Base-by-base conservation (phyloP, 2,888 invertebrate species). In the Hypomecis atomaria region DNA sequence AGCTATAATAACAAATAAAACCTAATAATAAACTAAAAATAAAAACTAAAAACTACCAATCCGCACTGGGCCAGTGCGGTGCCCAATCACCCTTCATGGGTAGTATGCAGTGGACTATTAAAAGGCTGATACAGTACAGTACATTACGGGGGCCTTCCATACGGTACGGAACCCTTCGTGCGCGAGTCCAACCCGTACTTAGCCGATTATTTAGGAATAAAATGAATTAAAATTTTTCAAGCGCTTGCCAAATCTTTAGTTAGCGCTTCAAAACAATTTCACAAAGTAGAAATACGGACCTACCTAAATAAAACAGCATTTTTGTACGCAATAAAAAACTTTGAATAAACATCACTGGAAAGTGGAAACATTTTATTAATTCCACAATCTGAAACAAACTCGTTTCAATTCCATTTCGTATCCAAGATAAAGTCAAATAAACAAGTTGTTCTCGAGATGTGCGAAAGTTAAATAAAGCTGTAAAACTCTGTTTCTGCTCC, bases 381-480 rank as follows among this genome's bases (percentile, higher is more conserved):
- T 44, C 56, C 42, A 5, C 13, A 64, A 55, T 33, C 37, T 9
- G 36, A 52, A 58, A 66, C 53, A 62, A 57, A 61, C 47, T 66
- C 54, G 56, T 60, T 62, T 63, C 42, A 69, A 66, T 58, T 65
- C 62, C 7, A 0, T 59, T 47, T 23, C 23, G 40, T 49, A 44
- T 36, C 48, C 40, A 48, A 66, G 38, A 48, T 53, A 8, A 65
- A 71, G 61, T 62, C 61, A 62, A 69, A 70, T 59, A 67, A 54
- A 63, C 36, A 63, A 65, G 48, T 62, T 47, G 11, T 37, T 54
- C 38, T 50, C 43, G 61, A 62, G 62, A 64, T 56, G 52, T 64
- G 56, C 50, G n/a, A 54, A 70, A 71, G 66, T 66, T 65, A 71
- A 71, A 69, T 60, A 65, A 50, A 63, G 65, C 56, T 47, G 9